A percentile compares a stretch with the other conserved stretches of the same genome.
These are phyloP conservation scores for Harpagifer antarcticus DNA, from an alignment of 2,797 vertebrate species.

Conservation along the genomic window DNA sequence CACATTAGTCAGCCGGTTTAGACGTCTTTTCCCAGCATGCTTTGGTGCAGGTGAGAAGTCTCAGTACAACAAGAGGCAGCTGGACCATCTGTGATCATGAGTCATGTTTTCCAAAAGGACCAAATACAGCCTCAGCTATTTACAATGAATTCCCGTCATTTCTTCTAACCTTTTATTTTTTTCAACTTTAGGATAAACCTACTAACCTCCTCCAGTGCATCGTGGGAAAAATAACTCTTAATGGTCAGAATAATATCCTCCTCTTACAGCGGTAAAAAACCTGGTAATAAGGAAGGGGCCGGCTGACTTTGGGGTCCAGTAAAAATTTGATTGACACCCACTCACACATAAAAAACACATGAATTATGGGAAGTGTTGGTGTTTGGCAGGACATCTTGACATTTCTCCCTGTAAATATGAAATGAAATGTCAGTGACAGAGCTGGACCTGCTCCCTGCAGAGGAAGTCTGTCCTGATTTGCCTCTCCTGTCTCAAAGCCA, in stretches of 20 bases:
- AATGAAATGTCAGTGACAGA: constrained; percentile 46
- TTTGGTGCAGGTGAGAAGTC: constrained; percentile 37
- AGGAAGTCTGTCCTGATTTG: constrained; percentile 36
- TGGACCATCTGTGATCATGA: constrained; percentile 44
- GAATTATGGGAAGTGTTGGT: constrained; percentile 40
- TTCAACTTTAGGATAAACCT: constrained; percentile 7
- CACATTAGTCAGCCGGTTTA: not conserved
- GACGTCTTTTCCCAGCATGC: constrained; percentile 24
- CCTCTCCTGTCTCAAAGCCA: constrained; percentile 35
- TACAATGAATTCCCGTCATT: constrained; percentile 28
- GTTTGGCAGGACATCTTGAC: constrained; percentile 55
- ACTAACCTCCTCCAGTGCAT: not conserved
- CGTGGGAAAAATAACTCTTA: constrained; percentile 10
- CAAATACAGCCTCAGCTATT: constrained; percentile 27
- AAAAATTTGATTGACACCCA: constrained; percentile 25
- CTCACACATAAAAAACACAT: constrained; percentile 9
- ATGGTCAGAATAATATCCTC: constrained; percentile 21
- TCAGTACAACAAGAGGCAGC: constrained; percentile 7
- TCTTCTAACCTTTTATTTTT: not conserved
- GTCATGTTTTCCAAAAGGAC: constrained; percentile 44
- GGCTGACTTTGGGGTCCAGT: constrained; percentile 21
- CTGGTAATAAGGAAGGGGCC: constrained; percentile 23
- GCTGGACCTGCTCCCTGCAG: constrained; percentile 44
- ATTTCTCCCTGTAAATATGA: constrained; percentile 51
- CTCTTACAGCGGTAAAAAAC: constrained; percentile 19